Evolutionary conservation across 1,140 invertebrate species (phyloP).

Genomic region (Scaptodrosophila lebanonensis): DNA sequence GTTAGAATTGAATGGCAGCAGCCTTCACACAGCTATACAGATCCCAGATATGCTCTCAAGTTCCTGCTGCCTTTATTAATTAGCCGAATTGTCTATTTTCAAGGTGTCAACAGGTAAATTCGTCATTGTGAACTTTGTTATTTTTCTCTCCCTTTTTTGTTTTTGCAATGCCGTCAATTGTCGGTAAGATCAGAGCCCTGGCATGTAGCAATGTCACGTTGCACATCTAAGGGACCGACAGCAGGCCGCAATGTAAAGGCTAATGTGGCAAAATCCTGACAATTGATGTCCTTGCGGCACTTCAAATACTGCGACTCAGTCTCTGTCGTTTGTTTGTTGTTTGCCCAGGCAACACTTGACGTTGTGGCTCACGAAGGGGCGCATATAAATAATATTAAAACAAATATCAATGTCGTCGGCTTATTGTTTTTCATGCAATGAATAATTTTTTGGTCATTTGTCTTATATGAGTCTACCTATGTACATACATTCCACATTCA

Average conservation of each 20-base stretch:
- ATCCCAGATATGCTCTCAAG: constrained; percentile 9
- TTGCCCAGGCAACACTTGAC: constrained; percentile 62
- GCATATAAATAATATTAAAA: constrained; percentile 69
- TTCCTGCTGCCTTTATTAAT: constrained; percentile 53
- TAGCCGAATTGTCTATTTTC: constrained; percentile 62
- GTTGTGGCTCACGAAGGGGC: constrained; percentile 35
- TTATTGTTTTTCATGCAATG: constrained; percentile 36
- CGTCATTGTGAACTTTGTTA: constrained; percentile 54
- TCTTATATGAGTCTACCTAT: no score
- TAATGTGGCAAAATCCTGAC: constrained; percentile 73
- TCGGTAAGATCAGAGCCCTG: constrained; percentile 51
- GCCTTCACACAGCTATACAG: constrained; percentile 21
- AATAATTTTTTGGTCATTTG: no score
- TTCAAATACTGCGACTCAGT: constrained; percentile 47
- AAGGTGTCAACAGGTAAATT: constrained; percentile 72
- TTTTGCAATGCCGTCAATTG: constrained; percentile 41
- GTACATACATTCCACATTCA: no score
- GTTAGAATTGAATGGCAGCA: constrained; percentile 53
- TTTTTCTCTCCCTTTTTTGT: constrained; percentile 42
- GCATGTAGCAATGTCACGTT: constrained; percentile 64
- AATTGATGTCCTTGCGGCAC: constrained; percentile 65
- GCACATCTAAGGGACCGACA: constrained; percentile 52
- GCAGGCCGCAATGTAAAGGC: constrained; percentile 58
- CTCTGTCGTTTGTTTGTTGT: constrained; percentile 42
- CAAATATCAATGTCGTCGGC: constrained; percentile 27